Evolutionary conservation across 1,140 invertebrate genomes (phyloP).

Genomic region (Sitodiplosis mosellana): DNA sequence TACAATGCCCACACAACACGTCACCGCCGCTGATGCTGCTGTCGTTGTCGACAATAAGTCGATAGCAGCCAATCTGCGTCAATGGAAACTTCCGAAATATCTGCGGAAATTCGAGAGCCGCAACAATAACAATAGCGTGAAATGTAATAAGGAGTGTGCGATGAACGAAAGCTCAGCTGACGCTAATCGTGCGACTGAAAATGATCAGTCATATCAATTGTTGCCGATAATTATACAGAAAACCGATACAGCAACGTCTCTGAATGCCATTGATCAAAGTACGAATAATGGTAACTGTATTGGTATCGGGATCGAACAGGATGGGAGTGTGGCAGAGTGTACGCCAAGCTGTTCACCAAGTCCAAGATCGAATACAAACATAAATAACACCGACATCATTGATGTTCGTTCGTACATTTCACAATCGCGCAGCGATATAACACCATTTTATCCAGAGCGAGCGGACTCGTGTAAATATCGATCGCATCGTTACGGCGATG

Average conservation of each 20-base stretch:
- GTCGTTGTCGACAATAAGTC: too few relatives aligned
- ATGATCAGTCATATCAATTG: neutral
- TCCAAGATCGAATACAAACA: constrained; percentile 8
- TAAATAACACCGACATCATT: constrained; percentile 31
- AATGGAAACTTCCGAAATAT: constrained; percentile 43
- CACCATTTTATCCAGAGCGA: constrained; percentile 23
- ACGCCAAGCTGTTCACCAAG: constrained; percentile 5
- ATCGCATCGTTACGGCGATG: constrained; percentile 30
- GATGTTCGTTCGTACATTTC: constrained; percentile 47
- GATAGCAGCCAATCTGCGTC: constrained; percentile 30
- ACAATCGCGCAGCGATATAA: constrained; percentile 40
- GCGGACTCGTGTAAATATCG: constrained; percentile 39
- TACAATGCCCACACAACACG: too few relatives aligned
- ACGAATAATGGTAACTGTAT: constrained; percentile 16
- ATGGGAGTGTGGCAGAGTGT: too few relatives aligned
- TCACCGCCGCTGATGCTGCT: too few relatives aligned
- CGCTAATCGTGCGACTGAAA: too few relatives aligned
- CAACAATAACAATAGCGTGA: neutral
- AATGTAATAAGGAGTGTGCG: neutral
- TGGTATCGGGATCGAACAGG: constrained; percentile 8
- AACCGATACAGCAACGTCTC: constrained; percentile 25
- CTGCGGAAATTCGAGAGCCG: constrained; percentile 32
- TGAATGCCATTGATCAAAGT: constrained; percentile 23
- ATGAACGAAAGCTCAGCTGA: neutral
- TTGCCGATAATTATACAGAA: constrained; percentile 6